Base-by-base conservation (phyloP, 1,140 invertebrate genomes). In the Chrysoperla carnea region DNA sequence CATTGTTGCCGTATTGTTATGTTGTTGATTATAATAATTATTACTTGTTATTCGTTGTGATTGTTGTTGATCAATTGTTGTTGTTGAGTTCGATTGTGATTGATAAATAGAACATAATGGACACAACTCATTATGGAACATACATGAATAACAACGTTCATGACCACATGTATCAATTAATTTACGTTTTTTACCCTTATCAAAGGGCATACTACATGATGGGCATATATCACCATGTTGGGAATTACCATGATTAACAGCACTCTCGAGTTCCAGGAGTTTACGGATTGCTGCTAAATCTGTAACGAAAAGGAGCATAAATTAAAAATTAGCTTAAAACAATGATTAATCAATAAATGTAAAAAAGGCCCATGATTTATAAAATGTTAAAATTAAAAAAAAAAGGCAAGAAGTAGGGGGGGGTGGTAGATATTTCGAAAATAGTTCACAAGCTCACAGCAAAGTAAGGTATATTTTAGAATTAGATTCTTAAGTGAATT, bases 101-200 rank as follows among this genome's bases (percentile, higher is more conserved):
- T 23, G 17, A 23, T 23, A 23, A 5, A 23, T 61, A 33, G 69
- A 69, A 59, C 88, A 94, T 17, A 91, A 70, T n/a, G 87, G 86
- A 61, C 89, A 93, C 23, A 76, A 70, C 61, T 92, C 87, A 64
- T 81, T 87, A 52, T 78, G 78, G 66, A 91, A 90, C 72, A 92
- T 81, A 63, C 89, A 94, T 47, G 84, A 81, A 68, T 92, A 93
- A 66, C 89, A 93, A 37, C 87, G 69, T 58, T 91, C 87, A 70
- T 93, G 90, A 46, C 89, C 88, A 64, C 89, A 95, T 41, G 84
- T 80, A 66, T 93, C 90, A 58, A 91, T 90, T 51, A 95, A 68
- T 57, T 85, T 83, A 59, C 90, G 74, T 66, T 91, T 90, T 65
- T 91, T 92, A 62, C 88, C 87, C 64, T 89, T 88, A 65, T 93